Conservation (phyloP, 2,888 invertebrate species). For the Hirtodrosophila cameraria region DNA sequence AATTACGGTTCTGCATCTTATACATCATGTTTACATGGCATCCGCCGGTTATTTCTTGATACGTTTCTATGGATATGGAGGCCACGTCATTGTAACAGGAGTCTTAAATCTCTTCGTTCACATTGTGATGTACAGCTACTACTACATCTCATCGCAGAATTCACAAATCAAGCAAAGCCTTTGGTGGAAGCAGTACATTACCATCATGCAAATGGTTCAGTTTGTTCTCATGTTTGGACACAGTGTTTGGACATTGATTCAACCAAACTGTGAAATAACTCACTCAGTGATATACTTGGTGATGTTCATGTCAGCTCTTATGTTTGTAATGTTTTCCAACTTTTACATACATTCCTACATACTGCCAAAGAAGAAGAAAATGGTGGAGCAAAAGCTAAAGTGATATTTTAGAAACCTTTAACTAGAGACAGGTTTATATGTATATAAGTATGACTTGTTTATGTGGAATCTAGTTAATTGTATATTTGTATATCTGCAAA, state of each 20-base stretch:
- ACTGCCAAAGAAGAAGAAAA: conserved; percentile 3
- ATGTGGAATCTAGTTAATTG: too few relatives aligned
- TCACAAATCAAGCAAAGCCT: conserved; percentile 6
- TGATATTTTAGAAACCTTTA: too few relatives aligned
- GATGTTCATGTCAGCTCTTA: conserved; percentile 13
- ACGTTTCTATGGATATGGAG: conserved; percentile 45
- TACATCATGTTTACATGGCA: conserved; percentile 53
- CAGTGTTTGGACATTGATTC: conserved; percentile 21
- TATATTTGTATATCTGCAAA: too few relatives aligned
- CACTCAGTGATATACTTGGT: background rate
- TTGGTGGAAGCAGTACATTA: conserved; percentile 55
- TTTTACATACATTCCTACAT: conserved; percentile 44
- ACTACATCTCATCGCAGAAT: conserved; percentile 40
- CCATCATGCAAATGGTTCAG: conserved; percentile 49
- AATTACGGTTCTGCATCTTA: conserved; percentile 48
- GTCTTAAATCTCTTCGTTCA: conserved; percentile 44
- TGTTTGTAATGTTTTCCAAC: conserved; percentile 53
- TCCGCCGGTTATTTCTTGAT: conserved; percentile 10
- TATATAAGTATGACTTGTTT: too few relatives aligned
- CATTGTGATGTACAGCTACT: conserved; percentile 51
- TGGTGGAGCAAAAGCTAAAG: background rate
- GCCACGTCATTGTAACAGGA: conserved; percentile 31
- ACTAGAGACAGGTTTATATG: too few relatives aligned
- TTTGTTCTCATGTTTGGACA: conserved; percentile 35
- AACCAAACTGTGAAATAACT: conserved; percentile 31